Evolutionary conservation across 2,888 invertebrate genomes (phyloP), one percentile per base, ranked within the genome.

Genomic region (Pheosia gnoma): DNA sequence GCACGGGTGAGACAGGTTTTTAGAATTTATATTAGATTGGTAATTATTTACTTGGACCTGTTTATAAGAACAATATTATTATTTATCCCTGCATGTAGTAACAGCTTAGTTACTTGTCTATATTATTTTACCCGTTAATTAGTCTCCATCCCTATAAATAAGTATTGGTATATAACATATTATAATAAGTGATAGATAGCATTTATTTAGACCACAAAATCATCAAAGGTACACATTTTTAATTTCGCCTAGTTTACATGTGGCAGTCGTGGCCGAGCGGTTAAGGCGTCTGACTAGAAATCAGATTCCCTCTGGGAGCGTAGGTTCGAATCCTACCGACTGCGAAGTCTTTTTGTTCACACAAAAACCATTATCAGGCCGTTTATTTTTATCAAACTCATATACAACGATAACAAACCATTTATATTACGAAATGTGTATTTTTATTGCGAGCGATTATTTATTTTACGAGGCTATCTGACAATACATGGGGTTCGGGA

Each of bases 231-330:
- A 54, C 54, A 25, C 11, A 11, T 38, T 6, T 0, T 5, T 39
- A 7, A 72, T 70, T 75, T 75, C 54, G 0, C 0, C 0, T 0
- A 0, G 0, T 11, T 0, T 0, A 0, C 0, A 0, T 0, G 59
- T 3, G 85, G 96, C 96, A 96, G 96, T 95, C 96, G 95, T 96
- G 96, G 96, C 96, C 96, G 96, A 96, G 96, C 96, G 96, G 96
- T 96, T 96, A 96, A 96, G 96, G 96, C 96, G 96, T 96, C 96
- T 96, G 96, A 96, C 96, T 96, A 95, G 96, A 96, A 96, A 96
- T 96, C 96, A 96, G 96, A 96, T 96, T 96, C 96, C 96, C 96
- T 96, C 96, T 96, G 96, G 96, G 96, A 96, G 96, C 96, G 96
- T 96, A 96, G 96, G 96, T 96, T 96, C 96, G 96, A 96, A 95